These are phyloP conservation scores for Hyposoter dolosus DNA, from an alignment of 2,888 invertebrate genomes.

Conservation along the genomic window DNA sequence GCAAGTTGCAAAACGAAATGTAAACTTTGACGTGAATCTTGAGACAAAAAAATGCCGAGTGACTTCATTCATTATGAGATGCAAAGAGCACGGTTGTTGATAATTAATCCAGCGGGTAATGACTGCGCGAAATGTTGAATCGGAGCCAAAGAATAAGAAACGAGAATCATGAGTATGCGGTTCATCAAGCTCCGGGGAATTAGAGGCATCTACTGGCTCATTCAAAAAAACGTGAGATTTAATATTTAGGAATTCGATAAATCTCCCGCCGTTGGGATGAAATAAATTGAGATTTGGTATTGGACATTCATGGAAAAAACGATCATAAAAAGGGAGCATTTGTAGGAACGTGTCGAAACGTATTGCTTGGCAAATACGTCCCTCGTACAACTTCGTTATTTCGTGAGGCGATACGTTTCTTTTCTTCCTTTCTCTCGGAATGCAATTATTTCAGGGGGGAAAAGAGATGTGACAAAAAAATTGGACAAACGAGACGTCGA, in stretches of 20 bases:
- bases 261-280: background rate
- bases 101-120: conserved; percentile 17
- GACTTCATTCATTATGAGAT: background rate
- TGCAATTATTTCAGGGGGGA: background rate
- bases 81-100: background rate
- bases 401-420: background rate
- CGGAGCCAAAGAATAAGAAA: conserved; percentile 13
- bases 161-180: background rate
- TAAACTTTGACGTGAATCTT: background rate
- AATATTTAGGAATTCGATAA: background rate
- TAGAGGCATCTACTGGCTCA: background rate
- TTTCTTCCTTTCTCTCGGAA: conserved; percentile 2
- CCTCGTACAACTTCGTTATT: background rate
- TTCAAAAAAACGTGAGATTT: conserved; percentile 14
- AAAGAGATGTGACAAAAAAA: conserved; percentile 8
- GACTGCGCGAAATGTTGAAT: conserved; percentile 10
- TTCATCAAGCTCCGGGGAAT: conserved; percentile 9
- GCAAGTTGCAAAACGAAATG: background rate
- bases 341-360: background rate
- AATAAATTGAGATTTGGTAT: conserved; percentile 9
- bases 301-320: background rate
- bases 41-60: background rate
- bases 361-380: background rate
- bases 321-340: background rate
- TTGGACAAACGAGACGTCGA: conserved; percentile 25